Evolutionary conservation across 2,888 invertebrate genomes (phyloP), one percentile per base, ranked within the genome.

Genomic region (Heliconius erato): DNA sequence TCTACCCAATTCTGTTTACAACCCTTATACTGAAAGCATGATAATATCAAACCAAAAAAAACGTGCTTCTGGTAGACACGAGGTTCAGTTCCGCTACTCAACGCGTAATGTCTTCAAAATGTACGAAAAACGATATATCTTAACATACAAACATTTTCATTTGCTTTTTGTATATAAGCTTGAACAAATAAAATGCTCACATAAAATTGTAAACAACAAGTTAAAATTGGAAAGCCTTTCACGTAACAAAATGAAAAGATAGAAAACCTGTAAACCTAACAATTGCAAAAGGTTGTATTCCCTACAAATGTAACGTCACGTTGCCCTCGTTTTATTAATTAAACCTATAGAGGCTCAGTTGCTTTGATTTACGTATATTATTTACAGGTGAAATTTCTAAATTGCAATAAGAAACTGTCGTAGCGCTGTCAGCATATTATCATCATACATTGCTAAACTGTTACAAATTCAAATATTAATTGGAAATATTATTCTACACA

Each of bases 271-370:
- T 26, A 78, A 78, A 67, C 40, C 40, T 16, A 28, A 77, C 77
- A 40, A 49, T 49, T 14, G 19, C 23, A 49, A 49, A 65, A 71
- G 77, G 81, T 19, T 65, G 44, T 65, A 81, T 35, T 23, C 59
- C 76, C 78, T 63, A 63, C 12, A 63, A n/a, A 19, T n/a, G 63
- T 63, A 7, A 32, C 83, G 80, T 84, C 85, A 83, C 72, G 80
- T 79, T 84, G 80, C 82, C 78, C 85, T 83, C 86, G 87, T 88
- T 19, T 23, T 23, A 54, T 87, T 88, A 88, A 88, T 88, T 88
- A 87, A 88, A 87, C 86, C 83, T 79, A 84, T 78, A 79, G 77
- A 63, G 67, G 63, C 65, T 84, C 79, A 79, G 78, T 80, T 79
- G 69, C 79, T 86, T 86, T 86, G 83, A 86, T 84, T 85, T 84